A percentile compares a stretch with the other conserved stretches of the same genome.
phyloP scores from a whole-genome alignment of 2,888 invertebrate species.

The Acanthoscelides obtectus region DNA sequence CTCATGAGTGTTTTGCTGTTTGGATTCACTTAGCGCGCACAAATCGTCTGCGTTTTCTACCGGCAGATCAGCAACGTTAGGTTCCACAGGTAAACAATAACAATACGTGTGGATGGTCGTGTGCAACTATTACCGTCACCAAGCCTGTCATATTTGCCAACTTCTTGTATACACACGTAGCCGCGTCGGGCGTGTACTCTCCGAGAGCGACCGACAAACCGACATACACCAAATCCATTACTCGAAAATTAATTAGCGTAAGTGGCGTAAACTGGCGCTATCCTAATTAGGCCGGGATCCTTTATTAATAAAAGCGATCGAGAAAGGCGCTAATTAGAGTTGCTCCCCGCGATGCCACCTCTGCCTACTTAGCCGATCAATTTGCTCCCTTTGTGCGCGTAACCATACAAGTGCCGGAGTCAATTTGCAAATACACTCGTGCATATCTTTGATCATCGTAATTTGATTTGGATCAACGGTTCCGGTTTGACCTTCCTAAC shows the following conservation, averaged over 20 bases:
- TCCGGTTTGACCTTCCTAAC: too few relatives aligned
- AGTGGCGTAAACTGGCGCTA: conserved; percentile 11
- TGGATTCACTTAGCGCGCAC: too few relatives aligned
- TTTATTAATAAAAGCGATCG: conserved; percentile 29
- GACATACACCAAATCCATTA: neutral
- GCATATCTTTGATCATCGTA: too few relatives aligned
- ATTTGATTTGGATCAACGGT: too few relatives aligned
- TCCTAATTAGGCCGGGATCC: conserved; percentile 25
- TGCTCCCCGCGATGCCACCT: conserved; percentile 12
- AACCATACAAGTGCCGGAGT: too few relatives aligned
- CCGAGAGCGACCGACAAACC: too few relatives aligned
- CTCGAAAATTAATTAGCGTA: conserved; percentile 6
- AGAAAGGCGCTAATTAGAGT: conserved; percentile 29
- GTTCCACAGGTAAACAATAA: too few relatives aligned
- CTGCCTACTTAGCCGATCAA: conserved; percentile 21
- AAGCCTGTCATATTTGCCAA: neutral
- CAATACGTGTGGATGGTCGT: neutral
- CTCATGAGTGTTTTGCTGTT: too few relatives aligned
- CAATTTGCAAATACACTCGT: too few relatives aligned
- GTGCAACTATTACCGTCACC: neutral
- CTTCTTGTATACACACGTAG: conserved; percentile 3
- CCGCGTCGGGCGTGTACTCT: neutral
- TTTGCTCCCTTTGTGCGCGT: conserved; percentile 21
- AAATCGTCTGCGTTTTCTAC: too few relatives aligned
- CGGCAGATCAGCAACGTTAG: too few relatives aligned